Evolutionary conservation across 1,140 invertebrate genomes (phyloP).

Genomic region (Procambarus virginalis): DNA sequence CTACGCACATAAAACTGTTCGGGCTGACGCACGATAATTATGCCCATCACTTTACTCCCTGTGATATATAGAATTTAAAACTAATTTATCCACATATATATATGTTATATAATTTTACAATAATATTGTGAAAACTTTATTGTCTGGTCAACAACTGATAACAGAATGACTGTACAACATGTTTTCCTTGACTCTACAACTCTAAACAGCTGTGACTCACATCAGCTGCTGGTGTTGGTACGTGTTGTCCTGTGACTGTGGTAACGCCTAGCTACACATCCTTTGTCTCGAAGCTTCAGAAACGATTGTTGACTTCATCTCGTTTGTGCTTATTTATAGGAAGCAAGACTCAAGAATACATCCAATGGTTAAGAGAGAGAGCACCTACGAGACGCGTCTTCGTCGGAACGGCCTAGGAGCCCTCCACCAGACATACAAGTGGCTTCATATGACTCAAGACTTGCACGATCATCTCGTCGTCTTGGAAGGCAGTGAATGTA

Average conservation of each 20-base stretch:
- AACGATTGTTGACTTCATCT: background rate
- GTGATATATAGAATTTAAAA: no score
- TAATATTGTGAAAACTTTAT: background rate
- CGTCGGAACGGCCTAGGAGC: constrained; percentile 51
- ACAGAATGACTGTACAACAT: background rate
- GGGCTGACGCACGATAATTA: background rate
- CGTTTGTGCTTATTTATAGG: background rate
- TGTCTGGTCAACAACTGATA: background rate
- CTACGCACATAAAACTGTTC: background rate
- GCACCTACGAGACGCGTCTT: constrained; percentile 56
- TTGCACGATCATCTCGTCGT: constrained; percentile 89
- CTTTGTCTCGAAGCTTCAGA: background rate
- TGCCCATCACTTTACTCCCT: background rate
- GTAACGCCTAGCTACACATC: background rate
- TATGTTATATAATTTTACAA: background rate
- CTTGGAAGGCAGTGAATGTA: constrained; percentile 83
- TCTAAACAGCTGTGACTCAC: background rate
- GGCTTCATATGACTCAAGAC: constrained; percentile 90
- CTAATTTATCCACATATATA: background rate
- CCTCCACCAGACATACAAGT: constrained; percentile 94
- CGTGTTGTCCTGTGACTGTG: background rate
- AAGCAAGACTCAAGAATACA: constrained; percentile 28
- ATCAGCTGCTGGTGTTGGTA: background rate
- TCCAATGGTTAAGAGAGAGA: constrained; percentile 56
- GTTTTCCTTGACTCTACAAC: background rate